Conservation (phyloP, 37 sponge, comb jelly and placozoan species). For the Spongilla lacustris region DNA sequence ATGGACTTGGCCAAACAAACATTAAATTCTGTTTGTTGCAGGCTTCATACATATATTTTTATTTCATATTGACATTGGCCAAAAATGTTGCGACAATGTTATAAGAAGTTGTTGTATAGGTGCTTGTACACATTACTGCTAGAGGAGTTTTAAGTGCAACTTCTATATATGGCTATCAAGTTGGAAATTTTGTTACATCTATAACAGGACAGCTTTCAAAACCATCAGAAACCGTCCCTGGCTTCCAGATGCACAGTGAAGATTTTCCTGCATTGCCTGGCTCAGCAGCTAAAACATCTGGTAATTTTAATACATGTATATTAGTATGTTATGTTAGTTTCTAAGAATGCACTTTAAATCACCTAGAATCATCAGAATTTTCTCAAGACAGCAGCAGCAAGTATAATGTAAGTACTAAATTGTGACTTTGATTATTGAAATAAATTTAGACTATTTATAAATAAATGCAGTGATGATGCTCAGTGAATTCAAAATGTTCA, state of each 20-base stretch:
- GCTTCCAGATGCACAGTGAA: slow-evolving; percentile 97
- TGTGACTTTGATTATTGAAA: background rate
- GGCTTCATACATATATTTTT: too few relatives aligned
- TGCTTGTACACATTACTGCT: too few relatives aligned
- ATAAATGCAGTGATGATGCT: too few relatives aligned
- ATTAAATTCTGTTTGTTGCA: too few relatives aligned
- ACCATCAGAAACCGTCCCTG: slow-evolving; percentile 73
- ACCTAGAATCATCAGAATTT: slow-evolving; percentile 29
- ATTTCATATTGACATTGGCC: too few relatives aligned
- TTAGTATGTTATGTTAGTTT: background rate
- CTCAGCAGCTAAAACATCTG: slow-evolving; percentile 46
- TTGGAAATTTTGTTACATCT: background rate
- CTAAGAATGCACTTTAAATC: background rate
- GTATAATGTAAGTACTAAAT: slow-evolving; percentile 18
- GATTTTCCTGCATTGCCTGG: slow-evolving; percentile 99
- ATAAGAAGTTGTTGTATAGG: too few relatives aligned
- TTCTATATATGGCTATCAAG: too few relatives aligned
- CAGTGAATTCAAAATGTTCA: too few relatives aligned
- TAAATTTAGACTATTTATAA: too few relatives aligned
- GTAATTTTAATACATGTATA: background rate
- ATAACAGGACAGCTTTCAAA: slow-evolving; percentile 53
- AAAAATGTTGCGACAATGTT: too few relatives aligned
- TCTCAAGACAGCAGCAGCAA: slow-evolving; percentile 36
- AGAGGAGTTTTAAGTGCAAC: too few relatives aligned
- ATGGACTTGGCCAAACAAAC: too few relatives aligned